Evolutionary conservation across 1,140 invertebrate species (phyloP), one percentile per base, ranked within the genome.

Genomic region (Whitmania pigra): DNA sequence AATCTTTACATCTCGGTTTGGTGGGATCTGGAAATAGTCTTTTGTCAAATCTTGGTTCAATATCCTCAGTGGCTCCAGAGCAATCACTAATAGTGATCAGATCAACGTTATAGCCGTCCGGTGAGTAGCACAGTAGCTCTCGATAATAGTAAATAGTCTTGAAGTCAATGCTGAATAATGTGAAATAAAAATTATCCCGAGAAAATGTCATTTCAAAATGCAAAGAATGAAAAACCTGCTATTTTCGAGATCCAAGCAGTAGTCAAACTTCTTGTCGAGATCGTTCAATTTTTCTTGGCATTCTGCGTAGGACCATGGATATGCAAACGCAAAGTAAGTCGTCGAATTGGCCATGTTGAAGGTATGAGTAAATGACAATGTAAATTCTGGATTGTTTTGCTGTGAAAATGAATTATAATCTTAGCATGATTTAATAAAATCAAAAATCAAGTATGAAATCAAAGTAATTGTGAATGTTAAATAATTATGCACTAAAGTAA

Each of bases 281-380:
- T 83, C 83, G 72, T 84, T 81, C 20, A 90, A 79, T 76, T 87
- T 85, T 73, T 87, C 87, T 82, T 91, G 89, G 63, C 91, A 83
- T 77, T 94, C 91, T 0, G 85, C 84, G 78, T 92, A 94, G 0
- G 90, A 89, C 83, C 88, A 94, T 25, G 93, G 93, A 82, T 90
- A 94, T 36, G 91, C 93, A 80, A 94, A 95, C 0, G 92, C 91
- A 84, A 94, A 91, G 82, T 92, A 94, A 27, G 88, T 89, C 18
- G 87, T 87, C 5, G 88, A 87, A 76, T 49, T 49, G 43, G 43
- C 43, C 9, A 17, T 49, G 43, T 15, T 87, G 43, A 89, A 88
- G 20, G 86, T 84, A 78, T 89, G 90, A 75, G 87, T 88, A 80
- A 93, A 94, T 67, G 87, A 89, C 72, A 94, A 80, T 36, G 87